These are phyloP conservation scores for Taphrorychus bicolor DNA, from an alignment of 2,888 invertebrate species.

Conservation along the genomic window DNA sequence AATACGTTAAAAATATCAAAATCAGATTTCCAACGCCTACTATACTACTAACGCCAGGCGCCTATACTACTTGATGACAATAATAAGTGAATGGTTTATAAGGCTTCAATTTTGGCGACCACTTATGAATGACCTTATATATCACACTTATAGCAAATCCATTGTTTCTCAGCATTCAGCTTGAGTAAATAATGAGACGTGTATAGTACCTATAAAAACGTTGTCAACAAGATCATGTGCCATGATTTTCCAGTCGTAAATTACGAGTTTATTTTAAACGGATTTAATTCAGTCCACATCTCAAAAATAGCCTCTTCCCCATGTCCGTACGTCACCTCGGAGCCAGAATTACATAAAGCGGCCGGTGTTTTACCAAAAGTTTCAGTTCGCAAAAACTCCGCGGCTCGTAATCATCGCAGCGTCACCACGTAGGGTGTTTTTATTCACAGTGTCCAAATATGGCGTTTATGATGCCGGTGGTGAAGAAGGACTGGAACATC, in stretches of 20 bases:
- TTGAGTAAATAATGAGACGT: background rate
- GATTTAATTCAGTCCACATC: slow-evolving; percentile 2
- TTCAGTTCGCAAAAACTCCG: slow-evolving; percentile 18
- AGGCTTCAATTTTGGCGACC: too few species aligned
- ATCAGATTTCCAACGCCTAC: too few species aligned
- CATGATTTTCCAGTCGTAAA: slow-evolving; percentile 18
- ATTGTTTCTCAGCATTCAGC: too few species aligned
- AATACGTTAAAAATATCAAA: too few species aligned
- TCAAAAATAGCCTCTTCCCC: slow-evolving; percentile 31
- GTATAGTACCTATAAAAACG: background rate
- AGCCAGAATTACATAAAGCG: slow-evolving; percentile 23
- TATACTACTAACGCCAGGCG: too few species aligned
- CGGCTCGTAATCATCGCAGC: slow-evolving; percentile 10
- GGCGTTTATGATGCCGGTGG: slow-evolving; percentile 96
- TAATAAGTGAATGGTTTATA: too few species aligned
- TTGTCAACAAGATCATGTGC: slow-evolving; percentile 31
- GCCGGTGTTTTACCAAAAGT: slow-evolving; percentile 20
- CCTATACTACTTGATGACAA: too few species aligned
- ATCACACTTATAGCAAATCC: too few species aligned
- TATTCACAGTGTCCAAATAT: slow-evolving; percentile 61
- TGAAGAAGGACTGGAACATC: slow-evolving; percentile 93
- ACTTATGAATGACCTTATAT: too few species aligned
- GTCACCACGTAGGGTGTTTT: too few species aligned
- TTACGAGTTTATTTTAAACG: slow-evolving; percentile 24
- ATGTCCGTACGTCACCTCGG: slow-evolving; percentile 20